phyloP scores from a whole-genome alignment of 2,113 vertebrate species.

The Diphyllodes magnificus region DNA sequence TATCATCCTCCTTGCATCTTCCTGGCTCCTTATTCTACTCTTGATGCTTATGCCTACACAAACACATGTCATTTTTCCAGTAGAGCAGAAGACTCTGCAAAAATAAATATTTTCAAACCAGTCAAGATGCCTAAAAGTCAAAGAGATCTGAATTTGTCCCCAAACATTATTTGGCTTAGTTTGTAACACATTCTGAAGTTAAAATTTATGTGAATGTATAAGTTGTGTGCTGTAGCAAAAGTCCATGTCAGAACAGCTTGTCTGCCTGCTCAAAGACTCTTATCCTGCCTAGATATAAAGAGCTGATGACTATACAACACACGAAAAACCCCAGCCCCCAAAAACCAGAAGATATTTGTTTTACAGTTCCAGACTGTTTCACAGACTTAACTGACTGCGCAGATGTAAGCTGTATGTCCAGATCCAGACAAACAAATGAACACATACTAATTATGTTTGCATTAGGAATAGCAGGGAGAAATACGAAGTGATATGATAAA shows the following conservation, averaged over 20 bases:
- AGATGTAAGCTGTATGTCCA: not conserved
- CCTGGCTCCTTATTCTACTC: not conserved
- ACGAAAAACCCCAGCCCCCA: fast-evolving
- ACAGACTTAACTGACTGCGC: not conserved
- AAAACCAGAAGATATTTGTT: not conserved
- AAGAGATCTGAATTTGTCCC: not conserved
- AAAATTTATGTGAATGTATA: not conserved
- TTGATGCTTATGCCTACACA: not conserved
- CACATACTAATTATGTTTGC: not conserved
- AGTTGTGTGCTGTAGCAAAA: not conserved
- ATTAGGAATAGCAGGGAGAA: not conserved
- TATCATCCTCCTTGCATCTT: not conserved
- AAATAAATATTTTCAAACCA: not conserved
- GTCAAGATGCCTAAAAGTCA: not conserved
- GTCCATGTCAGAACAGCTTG: not conserved
- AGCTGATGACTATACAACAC: not conserved
- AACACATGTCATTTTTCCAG: not conserved
- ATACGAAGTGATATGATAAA: not conserved
- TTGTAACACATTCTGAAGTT: not conserved
- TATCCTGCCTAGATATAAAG: not conserved
- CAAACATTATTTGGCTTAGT: not conserved
- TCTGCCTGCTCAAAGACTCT: not conserved
- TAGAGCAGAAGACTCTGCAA: not conserved
- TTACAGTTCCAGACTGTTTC: not conserved
- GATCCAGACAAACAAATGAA: not conserved